These are phyloP conservation scores for Montifringilla adamsi DNA, from an alignment of 2,113 vertebrate genomes.

Conservation along the genomic window DNA sequence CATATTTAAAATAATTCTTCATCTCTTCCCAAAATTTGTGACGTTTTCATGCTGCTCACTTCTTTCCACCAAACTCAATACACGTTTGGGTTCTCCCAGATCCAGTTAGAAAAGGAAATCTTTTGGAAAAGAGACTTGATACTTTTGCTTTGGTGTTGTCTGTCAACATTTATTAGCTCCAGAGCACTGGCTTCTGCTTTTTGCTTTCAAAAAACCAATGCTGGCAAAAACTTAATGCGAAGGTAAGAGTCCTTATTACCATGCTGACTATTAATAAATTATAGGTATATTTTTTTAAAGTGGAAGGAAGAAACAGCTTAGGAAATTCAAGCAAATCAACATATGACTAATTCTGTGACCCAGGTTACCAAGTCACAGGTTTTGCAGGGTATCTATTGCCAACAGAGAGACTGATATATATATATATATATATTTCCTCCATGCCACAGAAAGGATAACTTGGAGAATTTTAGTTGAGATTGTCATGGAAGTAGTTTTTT, in stretches of 20 bases:
- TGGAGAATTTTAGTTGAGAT: background rate
- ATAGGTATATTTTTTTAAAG: background rate
- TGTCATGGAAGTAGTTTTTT: background rate
- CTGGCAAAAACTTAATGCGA: background rate
- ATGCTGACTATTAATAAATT: background rate
- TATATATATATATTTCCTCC: background rate
- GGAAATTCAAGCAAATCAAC: background rate
- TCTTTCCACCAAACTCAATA: accelerated
- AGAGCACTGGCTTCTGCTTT: background rate
- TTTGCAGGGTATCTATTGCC: background rate
- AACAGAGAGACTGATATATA: accelerated
- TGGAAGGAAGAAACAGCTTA: background rate
- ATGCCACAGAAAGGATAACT: background rate
- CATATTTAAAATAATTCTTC: background rate
- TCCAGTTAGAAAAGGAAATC: background rate
- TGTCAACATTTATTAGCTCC: background rate
- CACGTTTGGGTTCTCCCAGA: background rate
- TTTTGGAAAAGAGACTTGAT: background rate
- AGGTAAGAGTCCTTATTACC: background rate
- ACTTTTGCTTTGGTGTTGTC: background rate
- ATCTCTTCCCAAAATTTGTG: background rate
- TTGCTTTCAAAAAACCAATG: background rate
- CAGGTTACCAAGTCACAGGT: background rate
- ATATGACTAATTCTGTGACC: background rate
- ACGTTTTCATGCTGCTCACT: background rate